phyloP scores from a whole-genome alignment of 2,113 vertebrate species.

The Hoplias malabaricus region DNA sequence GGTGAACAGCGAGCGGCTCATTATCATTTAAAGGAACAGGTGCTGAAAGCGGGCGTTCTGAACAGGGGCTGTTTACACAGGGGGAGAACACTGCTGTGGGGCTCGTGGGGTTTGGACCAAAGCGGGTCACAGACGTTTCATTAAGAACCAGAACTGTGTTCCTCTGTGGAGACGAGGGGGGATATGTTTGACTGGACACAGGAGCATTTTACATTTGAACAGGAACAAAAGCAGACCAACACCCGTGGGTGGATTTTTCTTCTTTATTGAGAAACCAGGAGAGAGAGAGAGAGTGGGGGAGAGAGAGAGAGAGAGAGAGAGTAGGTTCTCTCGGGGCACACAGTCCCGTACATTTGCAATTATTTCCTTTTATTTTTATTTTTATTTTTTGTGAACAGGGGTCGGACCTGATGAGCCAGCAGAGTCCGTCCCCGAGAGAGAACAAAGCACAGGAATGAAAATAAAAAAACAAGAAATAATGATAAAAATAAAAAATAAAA shows the following conservation, averaged over 20 bases:
- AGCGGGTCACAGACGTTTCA: too few species aligned
- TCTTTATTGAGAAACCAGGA: slow-evolving; percentile 42
- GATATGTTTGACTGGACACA: background rate
- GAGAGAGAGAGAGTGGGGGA: slow-evolving; percentile 10
- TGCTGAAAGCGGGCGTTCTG: too few species aligned
- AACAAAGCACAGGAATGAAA: background rate
- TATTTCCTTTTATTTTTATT: background rate
- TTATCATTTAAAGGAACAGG: too few species aligned
- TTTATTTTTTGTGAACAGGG: slow-evolving; percentile 25
- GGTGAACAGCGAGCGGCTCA: too few species aligned
- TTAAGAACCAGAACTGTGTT: too few species aligned
- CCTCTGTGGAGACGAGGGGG: too few species aligned
- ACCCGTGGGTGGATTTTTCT: slow-evolving; percentile 21
- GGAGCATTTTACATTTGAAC: background rate
- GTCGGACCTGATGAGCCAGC: slow-evolving; percentile 16
- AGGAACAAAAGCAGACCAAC: background rate
- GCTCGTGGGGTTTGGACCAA: too few species aligned
- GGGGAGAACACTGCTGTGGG: too few species aligned
- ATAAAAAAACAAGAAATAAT: background rate
- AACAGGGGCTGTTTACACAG: too few species aligned
- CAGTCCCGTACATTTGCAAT: slow-evolving; percentile 20
- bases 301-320: background rate
- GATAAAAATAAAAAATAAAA: background rate
- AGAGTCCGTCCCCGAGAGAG: slow-evolving; percentile 22
- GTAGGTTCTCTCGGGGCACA: background rate